Evolutionary conservation across 64 coral and sea anemone species (phyloP), one percentile per base, ranked within the genome.

Genomic region (Actinia tenebrosa): DNA sequence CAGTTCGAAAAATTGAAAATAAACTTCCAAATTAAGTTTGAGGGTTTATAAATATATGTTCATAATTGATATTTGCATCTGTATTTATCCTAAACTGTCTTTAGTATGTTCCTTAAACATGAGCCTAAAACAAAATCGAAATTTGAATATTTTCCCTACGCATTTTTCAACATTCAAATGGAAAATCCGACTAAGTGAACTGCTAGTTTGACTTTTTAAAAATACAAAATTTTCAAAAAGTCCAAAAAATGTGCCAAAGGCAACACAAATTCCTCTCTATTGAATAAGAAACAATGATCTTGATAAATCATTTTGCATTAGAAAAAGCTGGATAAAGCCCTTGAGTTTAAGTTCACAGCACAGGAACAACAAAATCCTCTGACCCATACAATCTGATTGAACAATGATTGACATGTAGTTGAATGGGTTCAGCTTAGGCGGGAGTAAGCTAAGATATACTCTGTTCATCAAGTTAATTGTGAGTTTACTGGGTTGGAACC

Each of bases 381-480:
- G 69, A 30, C n/a, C 69, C 69, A 15, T 30, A 26, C 23, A 75
- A 42, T 75, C 69, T 25, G 37, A 75, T 30, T 75, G n/a, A 75
- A 4, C 0, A 27, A 10, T 75, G 69, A 75, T 75, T 75, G 69
- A 75, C 69, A 75, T 13, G 69, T 10, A 75, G 25, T 22, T 81
- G 79, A 81, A 81, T 81, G 79, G 79, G 16, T 81, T 16, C 13
- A 53, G 30, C 45, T 79, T 45, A 53, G 27, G 79, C 79, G 79
- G 79, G 79, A 45, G 17, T 19, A 7, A 20, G 50, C 53, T 75
- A 81, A 81, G 79, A 81, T 81, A 81, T 53, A 50, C 79, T 81
- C 45, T 81, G 43, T 6, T 53, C 79, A 53, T 53, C 79, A 19
- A 22, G 79, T 81, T 81, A 81, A 81, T 81, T 53, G 79, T 81